phyloP scores from a whole-genome alignment of 35 echinoderm and acorn worm species.

The Ophiothrix spiculata region DNA sequence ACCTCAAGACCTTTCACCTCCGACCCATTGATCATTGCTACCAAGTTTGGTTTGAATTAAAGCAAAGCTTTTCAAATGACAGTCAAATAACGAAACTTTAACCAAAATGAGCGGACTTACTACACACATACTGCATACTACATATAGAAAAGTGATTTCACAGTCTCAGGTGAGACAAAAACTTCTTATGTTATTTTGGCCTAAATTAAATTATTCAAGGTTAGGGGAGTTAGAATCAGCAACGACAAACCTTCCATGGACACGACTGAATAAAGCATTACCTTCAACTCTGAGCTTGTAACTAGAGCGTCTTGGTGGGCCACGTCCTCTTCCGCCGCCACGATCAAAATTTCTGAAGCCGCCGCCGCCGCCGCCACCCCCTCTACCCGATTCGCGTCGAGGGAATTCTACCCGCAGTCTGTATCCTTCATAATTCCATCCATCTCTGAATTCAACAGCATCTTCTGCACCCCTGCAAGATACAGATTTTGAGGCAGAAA shows the following conservation, averaged over 20 bases:
- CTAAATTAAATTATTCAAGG: too few species aligned
- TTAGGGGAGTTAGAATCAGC: background rate
- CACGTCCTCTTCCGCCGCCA: background rate
- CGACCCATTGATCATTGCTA: too few species aligned
- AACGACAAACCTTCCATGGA: background rate
- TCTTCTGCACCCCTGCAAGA: constrained; percentile 49
- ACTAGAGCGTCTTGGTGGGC: constrained; percentile 20
- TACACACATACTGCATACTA: background rate
- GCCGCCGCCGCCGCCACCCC: background rate
- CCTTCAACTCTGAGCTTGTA: constrained; percentile 27
- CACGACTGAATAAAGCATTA: background rate
- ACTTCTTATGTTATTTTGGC: background rate
- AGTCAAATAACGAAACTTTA: too few species aligned
- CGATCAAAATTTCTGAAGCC: background rate
- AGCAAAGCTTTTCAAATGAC: too few species aligned
- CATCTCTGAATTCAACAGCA: constrained; percentile 16
- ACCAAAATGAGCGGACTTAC: too few species aligned
- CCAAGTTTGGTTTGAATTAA: too few species aligned
- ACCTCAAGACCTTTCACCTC: too few species aligned
- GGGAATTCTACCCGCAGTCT: constrained; percentile 37
- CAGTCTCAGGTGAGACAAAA: background rate
- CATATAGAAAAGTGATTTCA: background rate
- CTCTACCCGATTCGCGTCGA: background rate
- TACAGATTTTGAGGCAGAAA: too few species aligned
- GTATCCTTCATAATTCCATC: constrained; percentile 38